Percentiles rank a stretch among this genome's conserved stretches.
These are phyloP conservation scores for Semaprochilodus insignis DNA, from an alignment of 2,797 vertebrate genomes.

Conservation along the genomic window DNA sequence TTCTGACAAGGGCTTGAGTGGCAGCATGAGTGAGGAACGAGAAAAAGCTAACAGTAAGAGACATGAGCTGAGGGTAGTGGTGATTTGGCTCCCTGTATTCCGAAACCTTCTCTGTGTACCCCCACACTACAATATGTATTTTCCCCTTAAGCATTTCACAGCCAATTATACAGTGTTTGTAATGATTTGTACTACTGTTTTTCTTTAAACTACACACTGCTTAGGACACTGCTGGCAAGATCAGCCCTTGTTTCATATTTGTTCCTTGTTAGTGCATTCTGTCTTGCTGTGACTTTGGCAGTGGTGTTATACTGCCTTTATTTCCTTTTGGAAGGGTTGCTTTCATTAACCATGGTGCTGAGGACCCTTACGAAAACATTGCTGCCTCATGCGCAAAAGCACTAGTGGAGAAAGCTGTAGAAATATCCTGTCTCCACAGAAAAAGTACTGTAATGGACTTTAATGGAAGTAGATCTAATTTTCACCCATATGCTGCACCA, in stretches of 20 bases:
- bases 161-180: background rate
- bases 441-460: background rate
- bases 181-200: background rate
- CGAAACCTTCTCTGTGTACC: too few species aligned
- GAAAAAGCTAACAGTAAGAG: too few species aligned
- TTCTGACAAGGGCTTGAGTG: too few species aligned
- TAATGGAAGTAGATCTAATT: conserved; percentile 22
- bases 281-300: background rate
- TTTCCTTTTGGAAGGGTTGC: background rate
- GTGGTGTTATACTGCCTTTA: background rate
- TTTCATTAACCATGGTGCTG: background rate
- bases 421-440: conserved; percentile 17
- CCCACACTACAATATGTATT: too few species aligned
- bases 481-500: conserved; percentile 9
- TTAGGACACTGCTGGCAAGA: background rate
- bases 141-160: background rate
- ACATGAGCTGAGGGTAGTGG: too few species aligned
- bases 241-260: background rate
- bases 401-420: conserved; percentile 14
- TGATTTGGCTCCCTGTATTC: too few species aligned
- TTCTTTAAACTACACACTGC: background rate
- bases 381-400: conserved; percentile 37
- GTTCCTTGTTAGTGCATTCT: background rate
- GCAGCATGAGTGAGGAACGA: too few species aligned
- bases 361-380: conserved; percentile 16